A percentile compares a stretch with the other conserved stretches of the same genome.
These are phyloP conservation scores for Rhizomys pruinosus DNA, from an alignment of 2,113 vertebrate genomes.

Conservation along the genomic window DNA sequence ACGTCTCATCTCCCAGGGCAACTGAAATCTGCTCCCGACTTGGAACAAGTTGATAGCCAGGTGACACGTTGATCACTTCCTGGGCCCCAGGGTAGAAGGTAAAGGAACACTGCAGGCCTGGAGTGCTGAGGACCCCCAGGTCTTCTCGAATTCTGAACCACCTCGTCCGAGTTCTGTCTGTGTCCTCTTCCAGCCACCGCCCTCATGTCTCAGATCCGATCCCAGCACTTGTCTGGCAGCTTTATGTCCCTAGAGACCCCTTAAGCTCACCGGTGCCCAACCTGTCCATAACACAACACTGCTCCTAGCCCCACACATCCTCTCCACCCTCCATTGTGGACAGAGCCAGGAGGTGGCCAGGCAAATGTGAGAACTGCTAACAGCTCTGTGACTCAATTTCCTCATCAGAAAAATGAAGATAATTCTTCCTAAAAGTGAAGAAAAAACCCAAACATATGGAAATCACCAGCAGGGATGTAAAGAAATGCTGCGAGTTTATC, in stretches of 20 bases:
- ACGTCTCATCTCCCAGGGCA: conserved; percentile 79
- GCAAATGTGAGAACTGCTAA: background rate
- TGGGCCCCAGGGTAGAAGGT: conserved; percentile 28
- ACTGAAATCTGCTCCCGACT: conserved; percentile 77
- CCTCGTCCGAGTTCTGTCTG: too few relatives aligned
- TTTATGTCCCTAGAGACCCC: background rate
- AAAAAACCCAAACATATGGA: background rate
- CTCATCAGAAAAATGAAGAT: background rate
- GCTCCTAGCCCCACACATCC: background rate
- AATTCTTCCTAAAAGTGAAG: background rate
- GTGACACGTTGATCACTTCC: conserved; percentile 75
- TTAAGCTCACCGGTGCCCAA: background rate
- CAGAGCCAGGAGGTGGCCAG: background rate
- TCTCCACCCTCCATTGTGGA: background rate
- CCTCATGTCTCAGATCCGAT: background rate
- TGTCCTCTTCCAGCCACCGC: background rate
- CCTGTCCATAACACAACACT: accelerated
- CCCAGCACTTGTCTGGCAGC: background rate
- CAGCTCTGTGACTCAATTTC: background rate
- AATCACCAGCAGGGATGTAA: background rate
- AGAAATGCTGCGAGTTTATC: background rate
- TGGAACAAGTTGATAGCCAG: conserved; percentile 76
- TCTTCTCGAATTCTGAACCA: background rate
- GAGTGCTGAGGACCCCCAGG: background rate
- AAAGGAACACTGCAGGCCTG: background rate